phyloP scores from a whole-genome alignment of 1,140 invertebrate species.

The Ephestia elutella region DNA sequence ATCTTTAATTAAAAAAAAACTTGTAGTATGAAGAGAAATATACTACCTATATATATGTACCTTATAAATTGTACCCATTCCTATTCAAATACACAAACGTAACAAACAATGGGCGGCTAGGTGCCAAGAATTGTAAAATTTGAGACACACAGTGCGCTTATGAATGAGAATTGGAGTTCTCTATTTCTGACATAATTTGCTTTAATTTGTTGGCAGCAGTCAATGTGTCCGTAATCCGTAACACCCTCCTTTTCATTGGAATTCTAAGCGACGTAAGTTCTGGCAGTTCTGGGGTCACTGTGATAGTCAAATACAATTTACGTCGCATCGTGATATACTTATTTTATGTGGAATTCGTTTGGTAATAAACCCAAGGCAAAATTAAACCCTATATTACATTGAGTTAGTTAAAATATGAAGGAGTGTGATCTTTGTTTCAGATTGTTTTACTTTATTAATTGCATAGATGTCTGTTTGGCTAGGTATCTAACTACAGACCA shows the following conservation, averaged over 20 bases:
- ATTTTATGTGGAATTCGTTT: background rate
- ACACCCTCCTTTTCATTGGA: constrained; percentile 16
- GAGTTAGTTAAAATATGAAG: too few relatives aligned
- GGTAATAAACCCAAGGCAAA: background rate
- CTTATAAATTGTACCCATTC: background rate
- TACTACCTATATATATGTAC: too few relatives aligned
- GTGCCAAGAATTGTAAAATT: constrained; percentile 6
- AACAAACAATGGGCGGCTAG: background rate
- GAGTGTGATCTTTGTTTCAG: too few relatives aligned
- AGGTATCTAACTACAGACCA: too few relatives aligned
- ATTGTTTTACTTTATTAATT: too few relatives aligned
- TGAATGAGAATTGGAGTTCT: constrained; percentile 20
- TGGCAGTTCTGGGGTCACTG: background rate
- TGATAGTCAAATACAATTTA: too few relatives aligned
- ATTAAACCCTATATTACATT: too few relatives aligned
- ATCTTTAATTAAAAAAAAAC: too few relatives aligned
- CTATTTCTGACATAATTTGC: constrained; percentile 19
- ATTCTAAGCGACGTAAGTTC: constrained; percentile 19
- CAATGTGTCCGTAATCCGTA: constrained; percentile 15
- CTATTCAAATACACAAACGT: background rate
- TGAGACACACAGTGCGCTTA: constrained; percentile 16
- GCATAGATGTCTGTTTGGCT: too few relatives aligned
- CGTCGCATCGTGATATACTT: background rate
- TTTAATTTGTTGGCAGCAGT: constrained; percentile 25
- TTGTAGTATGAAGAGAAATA: too few relatives aligned